These are phyloP conservation scores for Sciurus niger DNA, from an alignment of 2,113 vertebrate genomes.

Conservation along the genomic window DNA sequence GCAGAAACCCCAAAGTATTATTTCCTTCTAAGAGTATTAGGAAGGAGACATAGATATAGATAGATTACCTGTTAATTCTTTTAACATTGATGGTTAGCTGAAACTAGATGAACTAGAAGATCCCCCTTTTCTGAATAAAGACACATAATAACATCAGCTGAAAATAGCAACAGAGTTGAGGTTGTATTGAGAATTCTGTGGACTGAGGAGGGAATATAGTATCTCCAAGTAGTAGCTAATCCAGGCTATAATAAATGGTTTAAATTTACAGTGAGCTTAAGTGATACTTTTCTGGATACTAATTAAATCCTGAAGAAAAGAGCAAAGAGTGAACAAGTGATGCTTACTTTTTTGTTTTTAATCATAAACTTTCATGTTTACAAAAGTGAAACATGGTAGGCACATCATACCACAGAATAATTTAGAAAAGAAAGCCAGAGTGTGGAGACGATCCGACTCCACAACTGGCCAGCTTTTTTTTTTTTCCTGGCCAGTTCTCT, in stretches of 20 bases:
- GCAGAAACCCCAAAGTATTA: conserved; percentile 31
- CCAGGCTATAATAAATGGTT: conserved; percentile 9
- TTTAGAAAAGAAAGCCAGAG: background rate
- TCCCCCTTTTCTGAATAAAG: conserved; percentile 64
- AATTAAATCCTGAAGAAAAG: background rate
- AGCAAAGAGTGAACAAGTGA: background rate
- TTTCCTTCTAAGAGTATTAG: conserved; percentile 23
- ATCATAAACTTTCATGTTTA: background rate
- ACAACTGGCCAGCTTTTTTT: background rate
- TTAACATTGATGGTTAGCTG: background rate
- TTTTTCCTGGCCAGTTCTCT: background rate
- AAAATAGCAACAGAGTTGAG: background rate
- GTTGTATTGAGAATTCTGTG: background rate
- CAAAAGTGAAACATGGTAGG: background rate
- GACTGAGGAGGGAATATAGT: background rate
- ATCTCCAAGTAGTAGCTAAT: conserved; percentile 30
- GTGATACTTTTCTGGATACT: background rate
- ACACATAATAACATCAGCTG: background rate
- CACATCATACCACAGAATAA: background rate
- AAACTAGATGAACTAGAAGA: background rate
- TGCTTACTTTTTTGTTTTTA: background rate
- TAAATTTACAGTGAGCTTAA: conserved; percentile 18
- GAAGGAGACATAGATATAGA: background rate
- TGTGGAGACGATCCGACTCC: background rate
- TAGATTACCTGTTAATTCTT: background rate